Base-by-base conservation (phyloP, 92 coral and sea anemone species). In the Metridium senile region DNA sequence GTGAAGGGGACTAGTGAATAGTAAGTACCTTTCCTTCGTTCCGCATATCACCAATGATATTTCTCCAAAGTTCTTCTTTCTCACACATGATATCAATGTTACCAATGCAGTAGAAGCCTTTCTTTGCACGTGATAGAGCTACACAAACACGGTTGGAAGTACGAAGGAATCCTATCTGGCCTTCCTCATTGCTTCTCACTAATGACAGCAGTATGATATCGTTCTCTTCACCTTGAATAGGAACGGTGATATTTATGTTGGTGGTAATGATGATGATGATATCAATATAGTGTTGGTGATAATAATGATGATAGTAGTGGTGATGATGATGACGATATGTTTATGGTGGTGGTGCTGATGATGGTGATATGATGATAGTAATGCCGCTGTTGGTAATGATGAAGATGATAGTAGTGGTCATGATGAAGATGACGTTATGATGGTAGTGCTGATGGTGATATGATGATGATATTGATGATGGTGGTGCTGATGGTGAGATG, bases 151-250 rank as follows among this genome's bases (percentile, higher is more conserved):
- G 91, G 67, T 95, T 95, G 59, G 89, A 93, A 18, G 74, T 92
- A 57, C 90, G 87, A 27, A 95, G 85, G 66, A 95, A 95, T 10
- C 99, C 99, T 47, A 95, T 95, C 25, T 88, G 82, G 43, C 93
- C 90, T n/a, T 92, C 97, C 10, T 92, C 97, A 73, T 95, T 93
- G 81, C 99, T 95, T 29, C 99, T 94, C 16, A 95, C 99, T 3
- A 95, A 93, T 0, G 99, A 95, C 70, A 95, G 72, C 19, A 95
- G 85, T 30, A 95, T 86, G 71, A 95, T 95, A 73, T 95, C 99
- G 49, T 92, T 95, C 46, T 95, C 99, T 68, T 95, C 99, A 16
- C 99, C 49, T 39, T 6, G 13, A 39, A 39, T n/a, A n/a, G n/a
- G 13, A 39, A 39, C 6, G 6, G 49, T 4, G 49, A 39, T 13